Base-by-base conservation (phyloP, 2,888 invertebrate genomes). In the Chymomyza amoena region DNA sequence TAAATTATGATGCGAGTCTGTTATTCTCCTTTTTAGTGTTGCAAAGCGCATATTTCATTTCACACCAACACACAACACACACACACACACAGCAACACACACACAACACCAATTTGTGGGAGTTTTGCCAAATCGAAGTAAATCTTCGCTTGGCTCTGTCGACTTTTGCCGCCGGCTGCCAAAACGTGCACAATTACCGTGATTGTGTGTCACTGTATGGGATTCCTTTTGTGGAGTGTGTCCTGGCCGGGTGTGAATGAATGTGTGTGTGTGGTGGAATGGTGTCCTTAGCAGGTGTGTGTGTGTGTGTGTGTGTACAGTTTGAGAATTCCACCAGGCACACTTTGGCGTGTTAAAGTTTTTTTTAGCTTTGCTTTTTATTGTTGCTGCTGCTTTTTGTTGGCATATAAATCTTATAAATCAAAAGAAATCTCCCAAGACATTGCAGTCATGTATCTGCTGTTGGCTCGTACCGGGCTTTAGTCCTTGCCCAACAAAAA, bases 1-100 rank as follows among this genome's bases (percentile, higher is more conserved):
- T 80, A 80, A 80, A 80, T 80, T 80, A 80, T 80, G 80, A 78
- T 68, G 72, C 75, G 78, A 80, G 80, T 80, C 78, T 77, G 70
- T 80, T 80, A 77, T 78, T 80, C 75, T 73, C 65, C 68, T 76
- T 78, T 74, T 76, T 76, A 75, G 74, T 78, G 70, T 50, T 70
- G 74, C 80, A 73, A 67, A 76, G 78, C 75, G 78, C 73, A 79
- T 78, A 77, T 76, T 67, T 78, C 77, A 56, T 39, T 32, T 50
- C 59, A 61, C 57, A 57, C 52, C 59, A n/a, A 66, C 52, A 60
- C 28, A 51, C 13, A 13, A 13, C 2, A 1, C 15, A 16, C 54
- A 6, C 56, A 61, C 52, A 1, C 2, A n/a, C n/a, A n/a, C n/a
- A n/a, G n/a, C n/a, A 3, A 25, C 25, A 25, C 25, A 25, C 25